Conservation (phyloP, 37 sponge, comb jelly and placozoan species). For the Aplysina aerophoba region DNA sequence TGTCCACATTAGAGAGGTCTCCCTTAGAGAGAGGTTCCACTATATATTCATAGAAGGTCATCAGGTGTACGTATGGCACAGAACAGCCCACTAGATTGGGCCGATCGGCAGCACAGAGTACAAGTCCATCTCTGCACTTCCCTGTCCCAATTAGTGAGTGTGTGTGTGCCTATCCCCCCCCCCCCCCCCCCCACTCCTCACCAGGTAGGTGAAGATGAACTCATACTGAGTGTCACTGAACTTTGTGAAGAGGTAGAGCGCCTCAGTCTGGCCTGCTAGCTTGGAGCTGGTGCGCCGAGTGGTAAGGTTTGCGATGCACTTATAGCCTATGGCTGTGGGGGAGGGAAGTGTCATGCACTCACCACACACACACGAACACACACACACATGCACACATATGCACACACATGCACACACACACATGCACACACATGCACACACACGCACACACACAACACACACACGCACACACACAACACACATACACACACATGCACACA, state of each 20-base stretch:
- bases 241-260: slow-evolving; percentile 81
- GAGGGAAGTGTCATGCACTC: slow-evolving; percentile 2
- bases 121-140: not conserved
- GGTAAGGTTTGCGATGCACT: slow-evolving; percentile 58
- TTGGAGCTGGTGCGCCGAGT: slow-evolving; percentile 67
- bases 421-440: too few species aligned
- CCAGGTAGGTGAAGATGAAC: slow-evolving; percentile 97
- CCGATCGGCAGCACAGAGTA: not conserved
- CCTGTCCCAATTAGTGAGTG: not conserved
- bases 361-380: not conserved
- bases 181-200: not conserved
- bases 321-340: slow-evolving; percentile 83
- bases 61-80: too few species aligned
- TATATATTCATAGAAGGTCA: too few species aligned
- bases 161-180: not conserved
- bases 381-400: not conserved
- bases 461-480: too few species aligned
- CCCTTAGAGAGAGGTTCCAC: too few species aligned
- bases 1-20: too few species aligned
- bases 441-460: too few species aligned
- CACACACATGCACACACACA: not conserved
- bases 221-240: slow-evolving; percentile 78
- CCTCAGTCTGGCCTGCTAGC: slow-evolving; percentile 78
- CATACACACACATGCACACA: too few species aligned
- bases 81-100: not conserved